Evolutionary conservation across 2,888 invertebrate genomes (phyloP), one percentile per base, ranked within the genome.

Genomic region (Drosophila kambysellisi): DNA sequence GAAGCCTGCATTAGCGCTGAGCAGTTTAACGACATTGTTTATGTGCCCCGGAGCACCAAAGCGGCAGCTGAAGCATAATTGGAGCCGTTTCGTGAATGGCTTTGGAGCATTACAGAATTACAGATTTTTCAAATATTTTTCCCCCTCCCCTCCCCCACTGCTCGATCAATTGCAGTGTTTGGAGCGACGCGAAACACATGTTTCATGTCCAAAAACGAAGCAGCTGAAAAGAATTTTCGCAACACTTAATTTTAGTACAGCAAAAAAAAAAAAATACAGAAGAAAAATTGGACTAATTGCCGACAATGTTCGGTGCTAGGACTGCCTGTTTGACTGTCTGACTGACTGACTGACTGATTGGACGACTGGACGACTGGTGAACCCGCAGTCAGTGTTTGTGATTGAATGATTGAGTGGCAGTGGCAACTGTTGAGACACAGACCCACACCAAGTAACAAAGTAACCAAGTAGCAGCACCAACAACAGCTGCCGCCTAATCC

Each of bases 271-370:
- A 25, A 25, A 25, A 81, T 68, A 78, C 66, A 58, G 60, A 29
- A 50, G 71, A 77, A 88, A 89, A 88, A 83, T 82, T 88, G 89
- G 81, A 90, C 85, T 89, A 89, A 89, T 89, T 89, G 89, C 83
- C 85, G 85, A 72, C 86, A 82, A 83, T 80, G 83, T 81, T 81
- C 56, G 52, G 12, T 50, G 65, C 35, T 51, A 53, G 62, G 48
- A 43, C 51, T 69, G 69, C 30, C 56, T 51, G 46, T 37, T 43
- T 73, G 74, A 56, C 70, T 66, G 70, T 52, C 70, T 78, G 74
- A 66, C 64, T 76, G 72, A 52, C 59, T 64, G 76, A 25, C 25
- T 25, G 63, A 66, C 64, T 25, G 81, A 74, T 68, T 56, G 54
- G 29, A 46, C 46, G 7, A 46, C 60, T 74, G 70, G 57, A 63